phyloP scores from a whole-genome alignment of 2,888 invertebrate genomes.

The Rhaphigaster nebulosa region DNA sequence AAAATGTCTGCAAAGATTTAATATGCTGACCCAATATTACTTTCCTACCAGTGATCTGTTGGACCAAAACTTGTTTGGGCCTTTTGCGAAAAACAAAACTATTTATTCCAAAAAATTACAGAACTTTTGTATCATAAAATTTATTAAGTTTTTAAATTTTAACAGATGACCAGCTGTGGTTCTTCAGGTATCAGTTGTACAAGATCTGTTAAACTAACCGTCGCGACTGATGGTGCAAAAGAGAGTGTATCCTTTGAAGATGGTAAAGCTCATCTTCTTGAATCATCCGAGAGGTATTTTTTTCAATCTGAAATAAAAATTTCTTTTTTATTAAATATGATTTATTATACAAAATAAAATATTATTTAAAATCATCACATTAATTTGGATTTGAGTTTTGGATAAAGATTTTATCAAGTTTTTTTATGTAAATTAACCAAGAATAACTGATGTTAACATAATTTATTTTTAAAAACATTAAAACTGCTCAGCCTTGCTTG shows the following conservation, averaged over 20 bases:
- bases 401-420: neutral
- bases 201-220: slow-evolving; percentile 81
- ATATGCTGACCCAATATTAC: no score
- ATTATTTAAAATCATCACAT: neutral
- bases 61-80: neutral
- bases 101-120: neutral
- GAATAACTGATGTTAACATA: no score
- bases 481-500: no score
- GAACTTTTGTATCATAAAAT: neutral
- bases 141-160: slow-evolving; percentile 27
- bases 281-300: slow-evolving; percentile 60
- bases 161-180: slow-evolving; percentile 86
- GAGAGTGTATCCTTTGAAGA: slow-evolving; percentile 77
- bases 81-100: neutral
- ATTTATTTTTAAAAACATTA: no score
- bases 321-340: neutral
- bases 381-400: neutral
- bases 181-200: slow-evolving; percentile 89
- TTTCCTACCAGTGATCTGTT: no score
- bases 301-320: neutral
- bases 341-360: neutral
- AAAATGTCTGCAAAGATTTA: no score
- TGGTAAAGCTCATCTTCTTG: slow-evolving; percentile 72
- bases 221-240: slow-evolving; percentile 73
- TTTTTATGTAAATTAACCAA: no score